These are phyloP conservation scores for Leptobrachium leishanense DNA, from an alignment of 2,113 vertebrate genomes.

Conservation along the genomic window DNA sequence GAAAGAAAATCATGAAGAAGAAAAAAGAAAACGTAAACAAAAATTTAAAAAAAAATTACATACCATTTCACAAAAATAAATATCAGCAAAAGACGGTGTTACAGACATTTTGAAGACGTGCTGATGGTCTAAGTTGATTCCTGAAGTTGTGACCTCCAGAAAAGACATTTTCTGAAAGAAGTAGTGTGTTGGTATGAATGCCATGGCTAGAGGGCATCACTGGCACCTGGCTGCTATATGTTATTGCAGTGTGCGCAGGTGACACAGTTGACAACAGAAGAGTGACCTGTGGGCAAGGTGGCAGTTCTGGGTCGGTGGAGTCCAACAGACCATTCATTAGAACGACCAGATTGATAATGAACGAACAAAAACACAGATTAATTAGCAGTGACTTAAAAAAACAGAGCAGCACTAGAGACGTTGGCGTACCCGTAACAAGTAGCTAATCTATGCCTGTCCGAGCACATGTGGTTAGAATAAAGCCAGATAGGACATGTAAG, in stretches of 20 bases:
- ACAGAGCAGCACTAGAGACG: background rate
- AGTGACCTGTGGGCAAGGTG: conserved; percentile 85
- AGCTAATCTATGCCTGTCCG: background rate
- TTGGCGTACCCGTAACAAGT: no score
- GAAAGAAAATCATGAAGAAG: conserved; percentile 40
- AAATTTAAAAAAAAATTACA: conserved; percentile 56
- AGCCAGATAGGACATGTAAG: background rate
- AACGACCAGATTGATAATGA: conserved; percentile 54
- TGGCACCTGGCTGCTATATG: conserved; percentile 68
- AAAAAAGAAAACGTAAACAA: conserved; percentile 9
- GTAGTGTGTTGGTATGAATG: background rate
- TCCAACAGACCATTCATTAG: conserved; percentile 62
- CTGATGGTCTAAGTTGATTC: background rate
- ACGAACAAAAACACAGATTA: conserved; percentile 55
- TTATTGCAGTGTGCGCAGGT: conserved; percentile 74
- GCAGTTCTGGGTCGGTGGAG: conserved; percentile 78
- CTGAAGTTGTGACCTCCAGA: background rate
- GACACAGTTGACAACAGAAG: conserved; percentile 90
- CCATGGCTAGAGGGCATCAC: conserved; percentile 57
- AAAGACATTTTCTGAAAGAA: background rate
- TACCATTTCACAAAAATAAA: conserved; percentile 40
- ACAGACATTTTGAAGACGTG: conserved; percentile 38
- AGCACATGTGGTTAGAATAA: background rate
- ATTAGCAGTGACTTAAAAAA: background rate
- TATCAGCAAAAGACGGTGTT: conserved; percentile 16